Conservation (phyloP, 2,797 vertebrate genomes). For the Nannoperca obscura region DNA sequence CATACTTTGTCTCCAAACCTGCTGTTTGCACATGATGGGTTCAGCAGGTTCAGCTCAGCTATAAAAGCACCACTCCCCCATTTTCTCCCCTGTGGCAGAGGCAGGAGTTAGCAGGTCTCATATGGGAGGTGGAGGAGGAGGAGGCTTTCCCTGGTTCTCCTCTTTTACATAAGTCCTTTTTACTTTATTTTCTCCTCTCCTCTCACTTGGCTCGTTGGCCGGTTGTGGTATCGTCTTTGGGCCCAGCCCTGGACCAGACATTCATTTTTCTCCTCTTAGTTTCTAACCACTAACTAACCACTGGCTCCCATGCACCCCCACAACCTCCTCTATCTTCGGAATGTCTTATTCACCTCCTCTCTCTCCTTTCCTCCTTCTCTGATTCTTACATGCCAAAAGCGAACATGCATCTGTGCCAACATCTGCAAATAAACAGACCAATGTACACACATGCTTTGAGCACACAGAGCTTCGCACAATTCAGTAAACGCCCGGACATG, state of each 20-base stretch:
- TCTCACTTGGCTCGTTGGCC: constrained; percentile 49
- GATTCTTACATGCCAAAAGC: constrained; percentile 53
- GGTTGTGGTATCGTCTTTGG: constrained; percentile 70
- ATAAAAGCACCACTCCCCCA: constrained; percentile 70
- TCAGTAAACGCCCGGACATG: constrained; percentile 5
- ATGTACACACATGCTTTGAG: constrained; percentile 44
- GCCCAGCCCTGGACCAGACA: constrained; percentile 77
- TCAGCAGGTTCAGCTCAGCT: constrained; percentile 78
- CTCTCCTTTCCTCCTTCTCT: constrained; percentile 27
- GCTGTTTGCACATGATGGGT: constrained; percentile 73
- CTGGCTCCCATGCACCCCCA: constrained; percentile 67
- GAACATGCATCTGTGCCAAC: constrained; percentile 56
- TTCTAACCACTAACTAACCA: constrained; percentile 83
- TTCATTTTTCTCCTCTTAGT: constrained; percentile 85
- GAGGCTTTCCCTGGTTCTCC: constrained; percentile 58
- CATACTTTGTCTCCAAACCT: constrained; percentile 42
- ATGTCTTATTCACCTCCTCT: constrained; percentile 80
- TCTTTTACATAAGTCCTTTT: constrained; percentile 31
- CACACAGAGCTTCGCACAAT: constrained; percentile 27
- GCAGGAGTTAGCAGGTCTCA: constrained; percentile 64
- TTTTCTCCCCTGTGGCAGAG: constrained; percentile 57
- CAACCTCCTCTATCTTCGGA: constrained; percentile 66
- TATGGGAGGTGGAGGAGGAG: constrained; percentile 50
- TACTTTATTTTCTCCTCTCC: constrained; percentile 25
- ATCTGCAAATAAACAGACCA: constrained; percentile 63